These are phyloP conservation scores for Poecile atricapillus DNA, from an alignment of 2,113 vertebrate species.

Conservation along the genomic window DNA sequence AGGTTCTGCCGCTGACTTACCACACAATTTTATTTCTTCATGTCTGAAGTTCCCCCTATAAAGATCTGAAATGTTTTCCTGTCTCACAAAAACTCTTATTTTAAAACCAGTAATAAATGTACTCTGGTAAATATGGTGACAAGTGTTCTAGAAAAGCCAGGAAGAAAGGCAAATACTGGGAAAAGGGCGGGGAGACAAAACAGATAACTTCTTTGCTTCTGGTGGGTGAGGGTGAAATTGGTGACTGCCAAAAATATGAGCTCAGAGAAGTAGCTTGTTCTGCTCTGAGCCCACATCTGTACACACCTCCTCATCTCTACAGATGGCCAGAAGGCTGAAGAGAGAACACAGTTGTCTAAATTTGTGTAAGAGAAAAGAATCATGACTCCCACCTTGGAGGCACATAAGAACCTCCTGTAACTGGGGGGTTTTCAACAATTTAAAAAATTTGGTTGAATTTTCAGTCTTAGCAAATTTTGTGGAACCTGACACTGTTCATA, in stretches of 20 bases:
- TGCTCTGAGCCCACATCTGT: conserved; percentile 62
- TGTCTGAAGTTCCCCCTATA: neutral
- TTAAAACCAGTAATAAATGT: neutral
- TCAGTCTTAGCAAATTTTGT: neutral
- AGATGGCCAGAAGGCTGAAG: conserved; percentile 63
- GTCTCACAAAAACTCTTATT: neutral
- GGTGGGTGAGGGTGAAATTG: conserved; percentile 60
- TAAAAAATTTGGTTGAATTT: neutral
- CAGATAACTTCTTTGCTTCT: conserved; percentile 34
- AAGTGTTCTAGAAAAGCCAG: conserved; percentile 35
- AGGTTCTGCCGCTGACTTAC: neutral
- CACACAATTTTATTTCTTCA: neutral
- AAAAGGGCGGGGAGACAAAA: neutral
- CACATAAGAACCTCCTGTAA: conserved; percentile 23
- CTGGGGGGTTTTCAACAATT: neutral
- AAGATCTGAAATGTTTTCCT: neutral
- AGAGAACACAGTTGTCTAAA: conserved; percentile 64
- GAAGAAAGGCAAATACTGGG: neutral
- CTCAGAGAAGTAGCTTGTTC: conserved; percentile 43
- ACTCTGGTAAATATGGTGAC: neutral
- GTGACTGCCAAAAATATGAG: conserved; percentile 60
- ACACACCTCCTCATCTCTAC: conserved; percentile 61
- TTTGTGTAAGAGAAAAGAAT: conserved; percentile 58
- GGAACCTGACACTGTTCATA: neutral
- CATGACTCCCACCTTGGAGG: conserved; percentile 55